A percentile compares a stretch with the other conserved stretches of the same genome.
Conservation (phyloP, 2,888 invertebrate genomes). For the Dusona sp. region DNA sequence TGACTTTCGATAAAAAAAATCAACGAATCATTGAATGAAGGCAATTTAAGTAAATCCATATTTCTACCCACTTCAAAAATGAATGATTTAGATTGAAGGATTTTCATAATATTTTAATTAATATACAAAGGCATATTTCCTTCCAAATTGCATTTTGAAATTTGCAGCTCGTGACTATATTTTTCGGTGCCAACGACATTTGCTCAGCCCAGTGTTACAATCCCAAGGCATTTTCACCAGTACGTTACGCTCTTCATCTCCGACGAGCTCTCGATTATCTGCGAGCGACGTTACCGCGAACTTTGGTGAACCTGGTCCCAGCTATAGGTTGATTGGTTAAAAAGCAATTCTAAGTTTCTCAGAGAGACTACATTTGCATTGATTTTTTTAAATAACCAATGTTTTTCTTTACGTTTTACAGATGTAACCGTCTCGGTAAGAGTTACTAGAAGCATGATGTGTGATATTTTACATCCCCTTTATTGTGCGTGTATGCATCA, state of each 20-base stretch:
- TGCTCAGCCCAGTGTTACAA: conserved; percentile 89
- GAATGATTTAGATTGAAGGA: not conserved
- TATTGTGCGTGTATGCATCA: conserved; percentile 91
- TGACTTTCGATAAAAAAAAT: not conserved
- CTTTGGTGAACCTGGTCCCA: conserved; percentile 90
- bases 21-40: not conserved
- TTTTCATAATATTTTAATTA: not conserved
- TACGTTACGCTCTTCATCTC: conserved; percentile 88
- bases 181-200: conserved; percentile 91
- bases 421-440: conserved; percentile 90
- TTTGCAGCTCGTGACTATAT: conserved; percentile 88
- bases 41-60: no score
- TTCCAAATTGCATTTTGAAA: not conserved
- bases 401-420: conserved; percentile 80
- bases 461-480: conserved; percentile 89
- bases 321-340: conserved; percentile 87
- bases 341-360: conserved; percentile 35
- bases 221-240: conserved; percentile 85
- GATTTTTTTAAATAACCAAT: conserved; percentile 18
- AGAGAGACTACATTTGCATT: conserved; percentile 11
- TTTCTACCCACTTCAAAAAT: not conserved
- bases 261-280: conserved; percentile 89
- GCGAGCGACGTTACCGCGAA: conserved; percentile 88
- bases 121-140: not conserved
- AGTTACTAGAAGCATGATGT: conserved; percentile 88